phyloP scores from a whole-genome alignment of 2,113 vertebrate genomes.

The Uria aalge region DNA sequence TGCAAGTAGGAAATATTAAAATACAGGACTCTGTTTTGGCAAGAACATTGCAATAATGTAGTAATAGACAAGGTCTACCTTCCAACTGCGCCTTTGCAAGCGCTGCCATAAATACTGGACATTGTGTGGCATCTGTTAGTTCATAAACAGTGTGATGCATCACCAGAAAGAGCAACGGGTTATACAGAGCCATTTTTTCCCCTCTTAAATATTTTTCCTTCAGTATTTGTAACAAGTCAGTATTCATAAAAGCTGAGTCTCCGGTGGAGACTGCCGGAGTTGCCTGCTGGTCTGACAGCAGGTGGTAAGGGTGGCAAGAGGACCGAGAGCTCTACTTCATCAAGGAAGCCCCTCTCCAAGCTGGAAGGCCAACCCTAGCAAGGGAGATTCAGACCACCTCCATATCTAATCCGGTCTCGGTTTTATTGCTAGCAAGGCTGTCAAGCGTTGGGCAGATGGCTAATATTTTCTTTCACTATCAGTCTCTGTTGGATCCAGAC shows the following conservation, averaged over 20 bases:
- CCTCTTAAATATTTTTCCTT: neutral
- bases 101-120: neutral
- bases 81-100: neutral
- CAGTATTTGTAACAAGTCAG: neutral
- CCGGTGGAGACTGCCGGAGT: neutral
- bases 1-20: slow-evolving; percentile 35
- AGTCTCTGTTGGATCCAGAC: slow-evolving; percentile 43
- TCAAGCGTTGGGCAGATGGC: slow-evolving; percentile 39
- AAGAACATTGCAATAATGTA: neutral
- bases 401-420: neutral
- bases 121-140: neutral
- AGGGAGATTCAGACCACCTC: neutral
- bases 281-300: neutral
- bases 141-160: neutral
- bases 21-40: slow-evolving; percentile 20
- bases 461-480: slow-evolving; percentile 51
- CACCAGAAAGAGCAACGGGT: neutral
- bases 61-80: slow-evolving; percentile 17
- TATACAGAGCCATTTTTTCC: neutral
- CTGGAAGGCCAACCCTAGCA: neutral
- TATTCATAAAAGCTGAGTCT: neutral
- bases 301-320: neutral
- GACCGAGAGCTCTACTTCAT: rapidly evolving
- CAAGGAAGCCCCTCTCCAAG: neutral
- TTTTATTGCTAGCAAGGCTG: slow-evolving; percentile 14